These are phyloP conservation scores for Gobius niger DNA, from an alignment of 2,113 vertebrate genomes.

Conservation along the genomic window DNA sequence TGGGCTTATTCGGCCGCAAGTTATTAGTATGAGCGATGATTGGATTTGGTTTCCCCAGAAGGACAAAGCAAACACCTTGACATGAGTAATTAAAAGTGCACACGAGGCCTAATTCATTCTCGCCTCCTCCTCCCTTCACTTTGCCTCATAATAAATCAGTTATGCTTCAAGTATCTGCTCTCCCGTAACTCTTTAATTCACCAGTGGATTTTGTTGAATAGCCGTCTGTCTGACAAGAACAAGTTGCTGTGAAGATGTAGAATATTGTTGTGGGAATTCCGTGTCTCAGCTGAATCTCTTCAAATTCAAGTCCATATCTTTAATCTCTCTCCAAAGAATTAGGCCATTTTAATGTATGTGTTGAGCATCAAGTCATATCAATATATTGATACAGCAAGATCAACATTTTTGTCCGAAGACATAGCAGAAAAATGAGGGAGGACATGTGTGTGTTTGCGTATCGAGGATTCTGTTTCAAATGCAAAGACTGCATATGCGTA, in stretches of 20 bases:
- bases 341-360: constrained; percentile 34
- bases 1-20: constrained; percentile 39
- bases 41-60: constrained; percentile 57
- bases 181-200: constrained; percentile 56
- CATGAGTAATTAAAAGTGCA: constrained; percentile 67
- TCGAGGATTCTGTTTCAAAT: no score
- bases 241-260: constrained; percentile 50
- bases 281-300: constrained; percentile 51
- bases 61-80: constrained; percentile 71
- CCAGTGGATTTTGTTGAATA: constrained; percentile 52
- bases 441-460: no score
- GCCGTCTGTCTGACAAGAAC: constrained; percentile 48
- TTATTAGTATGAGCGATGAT: constrained; percentile 44
- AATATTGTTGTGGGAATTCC: constrained; percentile 67
- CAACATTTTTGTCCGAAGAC: no score
- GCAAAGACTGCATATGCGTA: no score
- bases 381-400: background rate
- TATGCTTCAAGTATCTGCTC: constrained; percentile 59
- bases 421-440: no score
- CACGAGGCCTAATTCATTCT: constrained; percentile 60
- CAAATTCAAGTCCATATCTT: constrained; percentile 43
- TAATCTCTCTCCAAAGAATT: constrained; percentile 24
- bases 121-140: constrained; percentile 54
- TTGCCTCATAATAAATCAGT: constrained; percentile 70
- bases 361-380: background rate